Evolutionary conservation across 2,113 vertebrate species (phyloP).

Genomic region (Nematolebias whitei): DNA sequence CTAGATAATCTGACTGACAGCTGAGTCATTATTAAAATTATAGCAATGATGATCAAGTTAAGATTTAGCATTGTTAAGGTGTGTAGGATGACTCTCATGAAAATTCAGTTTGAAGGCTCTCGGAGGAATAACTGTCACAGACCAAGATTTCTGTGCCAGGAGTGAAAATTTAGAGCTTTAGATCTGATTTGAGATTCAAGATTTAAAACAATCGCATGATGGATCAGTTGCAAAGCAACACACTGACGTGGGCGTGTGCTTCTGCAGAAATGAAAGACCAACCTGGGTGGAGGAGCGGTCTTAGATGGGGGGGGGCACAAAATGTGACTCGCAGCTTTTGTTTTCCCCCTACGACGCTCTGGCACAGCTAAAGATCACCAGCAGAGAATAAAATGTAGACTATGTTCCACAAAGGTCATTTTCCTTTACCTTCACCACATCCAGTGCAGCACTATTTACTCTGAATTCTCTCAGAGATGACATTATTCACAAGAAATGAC

Average conservation of each 20-base stretch:
- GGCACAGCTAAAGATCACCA: background rate
- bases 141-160: background rate
- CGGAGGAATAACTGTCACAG: background rate
- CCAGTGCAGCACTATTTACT: background rate
- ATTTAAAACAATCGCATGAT: background rate
- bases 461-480: background rate
- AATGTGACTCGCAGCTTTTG: background rate
- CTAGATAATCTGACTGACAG: constrained; percentile 13
- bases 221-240: background rate
- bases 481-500: background rate
- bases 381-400: background rate
- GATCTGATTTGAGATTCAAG: background rate
- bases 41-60: background rate
- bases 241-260: background rate
- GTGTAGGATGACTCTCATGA: background rate
- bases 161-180: background rate
- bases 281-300: background rate
- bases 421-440: background rate
- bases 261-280: background rate
- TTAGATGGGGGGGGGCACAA: background rate
- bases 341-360: constrained; percentile 1
- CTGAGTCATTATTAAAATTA: constrained; percentile 25
- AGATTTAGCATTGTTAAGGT: constrained; percentile 8
- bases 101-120: background rate
- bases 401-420: background rate